A percentile compares a stretch with the other conserved stretches of the same genome.
phyloP scores from a whole-genome alignment of 2,113 vertebrate species.

The Tympanuchus pallidicinctus region DNA sequence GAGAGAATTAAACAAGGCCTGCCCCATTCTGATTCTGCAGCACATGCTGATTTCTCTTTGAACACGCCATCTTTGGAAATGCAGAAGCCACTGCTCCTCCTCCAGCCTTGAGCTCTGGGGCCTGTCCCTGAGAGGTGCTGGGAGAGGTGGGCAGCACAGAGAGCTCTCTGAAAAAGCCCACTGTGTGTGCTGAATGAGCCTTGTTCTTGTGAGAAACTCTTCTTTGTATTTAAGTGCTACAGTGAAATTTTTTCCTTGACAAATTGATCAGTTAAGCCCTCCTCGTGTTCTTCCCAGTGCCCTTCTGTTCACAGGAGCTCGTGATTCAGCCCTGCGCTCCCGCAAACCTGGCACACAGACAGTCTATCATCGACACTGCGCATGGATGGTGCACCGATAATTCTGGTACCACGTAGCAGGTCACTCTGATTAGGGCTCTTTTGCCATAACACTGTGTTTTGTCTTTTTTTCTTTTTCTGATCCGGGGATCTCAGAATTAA shows the following conservation, averaged over 20 bases:
- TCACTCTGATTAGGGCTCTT: conserved; percentile 60
- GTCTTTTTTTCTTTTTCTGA: conserved; percentile 53
- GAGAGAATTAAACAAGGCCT: background rate
- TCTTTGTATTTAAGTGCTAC: background rate
- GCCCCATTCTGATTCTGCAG: background rate
- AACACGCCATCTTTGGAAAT: background rate
- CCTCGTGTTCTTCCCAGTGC: background rate
- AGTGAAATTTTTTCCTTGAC: background rate
- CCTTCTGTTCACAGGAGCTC: background rate
- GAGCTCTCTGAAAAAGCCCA: background rate
- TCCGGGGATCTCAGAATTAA: conserved; percentile 74
- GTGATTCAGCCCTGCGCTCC: background rate
- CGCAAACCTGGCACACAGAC: background rate
- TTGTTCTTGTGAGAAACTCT: background rate
- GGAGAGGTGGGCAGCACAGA: background rate
- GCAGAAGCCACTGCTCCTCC: background rate
- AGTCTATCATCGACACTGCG: background rate
- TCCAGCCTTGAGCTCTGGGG: background rate
- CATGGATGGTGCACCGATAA: background rate
- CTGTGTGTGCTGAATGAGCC: background rate
- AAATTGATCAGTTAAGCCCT: background rate
- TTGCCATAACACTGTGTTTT: conserved; percentile 60
- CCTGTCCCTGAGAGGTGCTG: background rate
- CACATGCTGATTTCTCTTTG: background rate
- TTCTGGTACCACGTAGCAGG: conserved; percentile 23